Base-by-base conservation (phyloP, 2,888 invertebrate genomes). In the Brachyopa scutellaris region DNA sequence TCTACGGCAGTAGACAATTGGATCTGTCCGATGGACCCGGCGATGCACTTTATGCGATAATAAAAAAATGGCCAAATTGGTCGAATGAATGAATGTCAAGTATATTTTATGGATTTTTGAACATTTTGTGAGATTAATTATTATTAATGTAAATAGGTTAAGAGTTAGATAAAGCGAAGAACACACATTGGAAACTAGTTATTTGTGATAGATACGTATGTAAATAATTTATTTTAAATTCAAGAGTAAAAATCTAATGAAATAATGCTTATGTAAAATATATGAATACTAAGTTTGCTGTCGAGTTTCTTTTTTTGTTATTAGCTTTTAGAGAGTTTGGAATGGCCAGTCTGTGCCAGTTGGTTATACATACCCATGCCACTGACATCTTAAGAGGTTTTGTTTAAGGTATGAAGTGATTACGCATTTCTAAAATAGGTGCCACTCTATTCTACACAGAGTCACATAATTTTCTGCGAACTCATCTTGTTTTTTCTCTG, bases 1-100 rank as follows among this genome's bases (percentile, higher is more conserved):
- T 96, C 9, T 90, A 94, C 21, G 95, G 93, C 0, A 95, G 95
- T 62, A 91, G 94, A 67, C 95, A 95, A 86, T 88, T 95, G 13
- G 91, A 88, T 57, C 87, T 92, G 3, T 91, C 92, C 0, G 94
- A 95, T 0, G 90, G 93, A 26, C 95, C 95, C 0, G 96, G 95
- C 0, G 92, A 93, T 57, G 91, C 90, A 26, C 89, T 96, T 0
- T 94, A 91, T 85, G 91, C 93, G 53, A 92, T 94, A 70, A 93
- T 96, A 2, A 92, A 92, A 86, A 92, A 91, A 31, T 95, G 95
- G 95, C 93, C 93, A 2, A 93, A 95, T 90, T 95, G 90, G 90
- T 86, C 87, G 3, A 61, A 62, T 33, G 47, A 31, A 9, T 29
- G 19, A 29, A 23, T 19, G 19, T 2, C 9, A 38, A 19, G 29